Conservation (phyloP, 2,113 vertebrate species). For the Sander lucioperca region DNA sequence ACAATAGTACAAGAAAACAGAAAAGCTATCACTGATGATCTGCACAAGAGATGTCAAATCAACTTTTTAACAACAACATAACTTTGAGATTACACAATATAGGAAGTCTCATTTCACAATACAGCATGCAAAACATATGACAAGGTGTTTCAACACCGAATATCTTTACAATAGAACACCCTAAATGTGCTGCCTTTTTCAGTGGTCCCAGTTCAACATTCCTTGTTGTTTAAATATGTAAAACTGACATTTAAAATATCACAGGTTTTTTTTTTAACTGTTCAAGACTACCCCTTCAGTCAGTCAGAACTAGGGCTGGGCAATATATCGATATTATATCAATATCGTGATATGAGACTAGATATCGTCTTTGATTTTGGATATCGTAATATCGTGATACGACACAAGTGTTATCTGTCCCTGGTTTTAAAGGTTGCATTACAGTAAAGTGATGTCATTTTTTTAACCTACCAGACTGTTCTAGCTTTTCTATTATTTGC, state of each 20-base stretch:
- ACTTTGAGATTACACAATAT: background rate
- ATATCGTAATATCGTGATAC: too few species aligned
- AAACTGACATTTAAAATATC: background rate
- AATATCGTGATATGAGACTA: too few species aligned
- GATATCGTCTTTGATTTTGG: too few species aligned
- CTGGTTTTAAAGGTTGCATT: too few species aligned
- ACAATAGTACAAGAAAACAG: background rate
- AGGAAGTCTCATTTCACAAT: conserved; percentile 2
- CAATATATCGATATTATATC: too few species aligned
- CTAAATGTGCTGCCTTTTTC: background rate
- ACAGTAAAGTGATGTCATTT: too few species aligned
- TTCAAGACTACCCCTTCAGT: background rate
- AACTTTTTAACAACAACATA: background rate
- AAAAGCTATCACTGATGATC: background rate
- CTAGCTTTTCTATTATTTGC: too few species aligned
- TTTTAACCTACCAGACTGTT: too few species aligned
- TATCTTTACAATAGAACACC: background rate
- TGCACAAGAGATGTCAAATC: background rate
- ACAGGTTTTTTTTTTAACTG: background rate
- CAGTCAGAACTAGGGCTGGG: too few species aligned
- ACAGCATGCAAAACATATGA: background rate
- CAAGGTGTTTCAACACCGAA: background rate
- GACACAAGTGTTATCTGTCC: too few species aligned
- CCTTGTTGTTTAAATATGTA: background rate
- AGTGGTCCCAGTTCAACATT: background rate